Base-by-base conservation (phyloP, 2,113 vertebrate genomes). In the Eptesicus fuscus region DNA sequence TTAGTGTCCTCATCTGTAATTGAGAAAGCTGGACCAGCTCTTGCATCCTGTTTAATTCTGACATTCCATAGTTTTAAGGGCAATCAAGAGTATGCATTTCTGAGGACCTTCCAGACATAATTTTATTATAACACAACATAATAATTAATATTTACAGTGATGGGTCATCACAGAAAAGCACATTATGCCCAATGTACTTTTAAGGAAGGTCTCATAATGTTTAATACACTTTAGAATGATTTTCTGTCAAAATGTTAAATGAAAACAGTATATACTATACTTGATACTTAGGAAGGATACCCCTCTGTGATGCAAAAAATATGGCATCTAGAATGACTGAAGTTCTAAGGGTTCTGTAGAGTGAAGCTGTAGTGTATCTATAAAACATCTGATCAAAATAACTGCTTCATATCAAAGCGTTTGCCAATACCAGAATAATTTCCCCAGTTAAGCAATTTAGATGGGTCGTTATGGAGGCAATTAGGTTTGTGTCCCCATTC, bases 71-170 rank as follows among this genome's bases (percentile, higher is more conserved):
- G 59, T 71, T 90, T 73, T 85, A 37, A 80, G 32, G n/a, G 13
- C 42, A 78, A 28, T 17, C 40, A 47, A 28, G 28, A 95, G 83
- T 69, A 40, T 79, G 51, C 51, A 22, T 83, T 95, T 92, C 70
- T 53, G 67, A 83, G 73, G 71, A 2, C 18, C 47, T 61, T n/a
- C 16, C 13, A 90, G 90, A n/a, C n/a, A 70, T 59, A 14, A 82
- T 89, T 84, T 90, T 84, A 93, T 74, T 90, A 59, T 22, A 65
- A 63, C 22, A 13, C 12, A 78, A 74, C 44, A 12, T 78, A 88
- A 90, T 82, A 96, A 93, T 96, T 96, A 97, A 96, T 97, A 97
- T 95, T 92, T 83, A 69, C 23, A 63, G 23, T 79, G 63, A 83
- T 85, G 61, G 79, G 61, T 90, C 85, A 95, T 95, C 67, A 88